These are phyloP conservation scores for Crocuta crocuta DNA, from an alignment of 2,113 vertebrate species.

Conservation along the genomic window DNA sequence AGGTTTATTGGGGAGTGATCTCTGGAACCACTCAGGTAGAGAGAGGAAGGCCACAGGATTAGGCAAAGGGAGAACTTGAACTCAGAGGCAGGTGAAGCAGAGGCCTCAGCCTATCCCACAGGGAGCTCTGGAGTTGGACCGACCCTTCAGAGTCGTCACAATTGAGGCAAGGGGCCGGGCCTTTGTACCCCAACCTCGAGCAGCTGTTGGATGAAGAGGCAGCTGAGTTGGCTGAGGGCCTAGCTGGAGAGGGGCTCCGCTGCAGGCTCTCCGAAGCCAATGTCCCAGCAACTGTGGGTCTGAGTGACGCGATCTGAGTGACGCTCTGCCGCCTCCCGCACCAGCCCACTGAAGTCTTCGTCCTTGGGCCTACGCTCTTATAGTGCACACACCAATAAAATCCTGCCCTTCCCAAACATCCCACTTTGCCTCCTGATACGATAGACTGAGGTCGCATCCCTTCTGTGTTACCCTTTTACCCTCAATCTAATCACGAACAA, in stretches of 20 bases:
- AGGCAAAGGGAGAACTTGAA: background rate
- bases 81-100: background rate
- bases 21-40: background rate
- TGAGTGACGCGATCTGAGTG: background rate
- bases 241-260: background rate
- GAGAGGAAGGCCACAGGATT: background rate
- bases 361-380: background rate
- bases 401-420: background rate
- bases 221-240: background rate
- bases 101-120: background rate
- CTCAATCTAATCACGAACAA: constrained; percentile 14
- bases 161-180: background rate
- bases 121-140: background rate
- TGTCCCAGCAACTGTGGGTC: too few species aligned
- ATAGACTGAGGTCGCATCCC: background rate
- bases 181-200: background rate
- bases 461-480: background rate
- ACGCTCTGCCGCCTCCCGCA: background rate
- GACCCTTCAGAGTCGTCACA: background rate
- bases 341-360: background rate
- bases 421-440: background rate
- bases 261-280: background rate
- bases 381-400: background rate
- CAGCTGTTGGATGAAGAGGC: background rate
- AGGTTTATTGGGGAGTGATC: background rate